Base-by-base conservation (phyloP, 53 echinoderm and acorn worm species). In the Arbacia lixula region DNA sequence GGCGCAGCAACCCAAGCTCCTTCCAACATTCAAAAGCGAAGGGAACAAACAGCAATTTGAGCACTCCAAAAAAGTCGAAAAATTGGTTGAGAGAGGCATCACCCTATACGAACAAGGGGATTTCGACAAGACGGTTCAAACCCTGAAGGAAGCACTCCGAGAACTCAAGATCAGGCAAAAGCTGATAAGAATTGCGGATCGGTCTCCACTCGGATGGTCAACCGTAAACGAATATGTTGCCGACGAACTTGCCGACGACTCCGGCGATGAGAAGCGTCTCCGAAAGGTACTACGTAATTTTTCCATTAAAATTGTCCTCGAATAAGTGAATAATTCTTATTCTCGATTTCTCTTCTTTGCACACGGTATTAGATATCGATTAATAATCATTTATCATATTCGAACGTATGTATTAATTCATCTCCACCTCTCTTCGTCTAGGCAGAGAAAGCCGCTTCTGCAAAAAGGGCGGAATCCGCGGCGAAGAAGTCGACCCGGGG, bases 211-310 rank as follows among this genome's bases (percentile, higher is more conserved):
- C 25, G 65, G 83, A 19, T 83, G 52, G 83, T 62, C 43, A 14
- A 64, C 65, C 14, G 55, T 85, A 26, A 85, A 85, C 25, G 84
- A 84, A 28, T 85, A 85, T 41, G 43, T 71, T 4, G 58, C 85
- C 27, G 85, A 85, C 38, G 56, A 54, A 5, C 33, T 85, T 22
- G 71, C 71, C 16, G 36, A 53, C 16, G 85, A 85, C 28, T 85
- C 85, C 36, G 58, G 46, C 6, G 60, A 71, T 50, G 71, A 85
- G 25, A 85, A 85, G 41, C 34, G 58, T 3, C 19, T 57, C 2
- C 65, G 83, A 29, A 82, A 68, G 40, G 32, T 31, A 63, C 31
- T 31, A 63, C 29, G 60, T 60, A 12, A 2, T 25, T 4, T 60
- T 60, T 60, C 60, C 60, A 60, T 60, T 17, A 5, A 54, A 9